Conservation (phyloP, 1,140 invertebrate species). For the Probaryconus sp. region DNA sequence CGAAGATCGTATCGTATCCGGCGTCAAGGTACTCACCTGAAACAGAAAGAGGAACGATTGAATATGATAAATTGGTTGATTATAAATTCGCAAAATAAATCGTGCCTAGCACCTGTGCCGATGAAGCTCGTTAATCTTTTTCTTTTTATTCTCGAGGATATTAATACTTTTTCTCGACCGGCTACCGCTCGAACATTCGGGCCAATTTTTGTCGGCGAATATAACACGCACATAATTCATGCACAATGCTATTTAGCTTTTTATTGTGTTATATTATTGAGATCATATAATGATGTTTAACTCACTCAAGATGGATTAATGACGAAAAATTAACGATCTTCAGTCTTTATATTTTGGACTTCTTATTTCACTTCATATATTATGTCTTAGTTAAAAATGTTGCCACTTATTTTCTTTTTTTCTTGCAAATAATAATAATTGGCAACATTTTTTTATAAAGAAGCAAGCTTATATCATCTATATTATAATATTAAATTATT, state of each 20-base stretch:
- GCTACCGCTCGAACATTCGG: conserved; percentile 29
- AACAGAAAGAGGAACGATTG: conserved; percentile 63
- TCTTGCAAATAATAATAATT: too few relatives aligned
- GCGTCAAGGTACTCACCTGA: conserved; percentile 66
- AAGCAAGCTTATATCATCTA: too few relatives aligned
- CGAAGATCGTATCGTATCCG: conserved; percentile 25
- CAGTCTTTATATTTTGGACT: too few relatives aligned
- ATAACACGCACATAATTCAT: conserved; percentile 1
- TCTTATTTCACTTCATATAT: too few relatives aligned
- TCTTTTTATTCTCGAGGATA: conserved; percentile 40
- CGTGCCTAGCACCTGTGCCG: conserved; percentile 41
- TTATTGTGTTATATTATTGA: conserved; percentile 24
- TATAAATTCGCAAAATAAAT: conserved; percentile 56
- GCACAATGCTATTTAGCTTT: conserved; percentile 7
- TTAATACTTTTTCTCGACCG: conserved; percentile 37
- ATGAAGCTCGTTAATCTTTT: conserved; percentile 54
- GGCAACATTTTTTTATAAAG: too few relatives aligned
- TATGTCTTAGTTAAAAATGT: too few relatives aligned
- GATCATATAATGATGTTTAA: conserved; percentile 30
- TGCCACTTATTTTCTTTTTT: too few relatives aligned
- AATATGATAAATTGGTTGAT: conserved; percentile 55
- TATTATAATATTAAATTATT: too few relatives aligned
- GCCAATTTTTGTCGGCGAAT: conserved; percentile 19
- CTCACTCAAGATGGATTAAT: neutral
- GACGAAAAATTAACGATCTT: neutral